Conservation (phyloP, 2,888 invertebrate species). For the Ectemnius lituratus region DNA sequence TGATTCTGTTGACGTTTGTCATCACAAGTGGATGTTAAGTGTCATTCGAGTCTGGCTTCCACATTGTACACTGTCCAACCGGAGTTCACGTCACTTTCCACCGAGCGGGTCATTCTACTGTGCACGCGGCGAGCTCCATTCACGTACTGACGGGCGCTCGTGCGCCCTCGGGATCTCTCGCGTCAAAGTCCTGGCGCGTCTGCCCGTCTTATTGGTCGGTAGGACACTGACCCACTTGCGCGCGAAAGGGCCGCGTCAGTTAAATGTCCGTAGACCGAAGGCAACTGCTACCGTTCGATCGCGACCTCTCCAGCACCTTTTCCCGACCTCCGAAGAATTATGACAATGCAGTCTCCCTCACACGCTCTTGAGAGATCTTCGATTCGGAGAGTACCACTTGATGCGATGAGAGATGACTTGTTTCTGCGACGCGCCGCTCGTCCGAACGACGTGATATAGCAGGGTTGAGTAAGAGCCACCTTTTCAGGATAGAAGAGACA, state of each 20-base stretch:
- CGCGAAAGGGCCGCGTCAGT: slow-evolving; percentile 17
- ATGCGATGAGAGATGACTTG: slow-evolving; percentile 8
- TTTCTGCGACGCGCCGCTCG: slow-evolving; percentile 32
- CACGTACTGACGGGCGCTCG: slow-evolving; percentile 21
- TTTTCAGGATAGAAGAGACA: slow-evolving; percentile 41
- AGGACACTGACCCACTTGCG: slow-evolving; percentile 40
- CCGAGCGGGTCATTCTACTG: slow-evolving; percentile 25
- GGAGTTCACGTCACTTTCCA: slow-evolving; percentile 45
- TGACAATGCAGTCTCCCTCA: slow-evolving; percentile 1
- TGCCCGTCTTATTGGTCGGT: slow-evolving; percentile 6
- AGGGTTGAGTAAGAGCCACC: slow-evolving; percentile 47
- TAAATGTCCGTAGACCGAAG: slow-evolving; percentile 19
- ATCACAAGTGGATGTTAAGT: slow-evolving; percentile 76
- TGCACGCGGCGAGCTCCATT: slow-evolving; percentile 22
- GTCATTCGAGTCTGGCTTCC: slow-evolving; percentile 58
- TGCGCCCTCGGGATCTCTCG: not conserved
- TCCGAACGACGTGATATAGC: slow-evolving; percentile 43
- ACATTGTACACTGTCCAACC: slow-evolving; percentile 46
- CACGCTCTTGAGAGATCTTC: not conserved
- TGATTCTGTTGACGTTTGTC: slow-evolving; percentile 89
- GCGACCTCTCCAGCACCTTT: slow-evolving; percentile 15
- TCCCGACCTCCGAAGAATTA: slow-evolving; percentile 8
- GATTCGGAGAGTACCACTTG: slow-evolving; percentile 3
- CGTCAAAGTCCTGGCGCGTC: slow-evolving; percentile 16
- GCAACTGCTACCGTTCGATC: slow-evolving; percentile 4